Percentiles rank a stretch among this genome's conserved stretches.
phyloP scores from a whole-genome alignment of 2,888 invertebrate species.

The Lordiphosa fenestrarum region DNA sequence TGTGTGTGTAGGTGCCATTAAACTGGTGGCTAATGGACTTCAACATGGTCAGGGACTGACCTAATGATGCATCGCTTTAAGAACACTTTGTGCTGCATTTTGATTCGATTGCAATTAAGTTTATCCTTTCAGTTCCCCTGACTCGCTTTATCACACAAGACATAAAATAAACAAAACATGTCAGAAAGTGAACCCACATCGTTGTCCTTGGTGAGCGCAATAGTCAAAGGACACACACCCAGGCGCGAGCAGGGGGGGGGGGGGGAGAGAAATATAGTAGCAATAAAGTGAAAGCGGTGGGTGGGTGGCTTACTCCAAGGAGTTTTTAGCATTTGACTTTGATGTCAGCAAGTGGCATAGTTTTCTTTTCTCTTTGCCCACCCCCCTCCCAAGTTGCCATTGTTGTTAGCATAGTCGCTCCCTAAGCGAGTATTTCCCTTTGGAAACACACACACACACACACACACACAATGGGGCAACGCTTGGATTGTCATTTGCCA shows the following conservation, averaged over 20 bases:
- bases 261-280: constrained; percentile 24
- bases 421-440: constrained; percentile 30
- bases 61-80: too few relatives aligned
- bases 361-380: not conserved
- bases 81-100: too few relatives aligned
- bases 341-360: constrained; percentile 19
- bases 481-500: constrained; percentile 52
- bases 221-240: constrained; percentile 60
- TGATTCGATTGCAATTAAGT: too few relatives aligned
- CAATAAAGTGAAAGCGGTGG: constrained; percentile 34
- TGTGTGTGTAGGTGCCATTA: constrained; percentile 21
- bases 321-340: constrained; percentile 43
- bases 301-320: constrained; percentile 20
- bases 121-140: constrained; percentile 8
- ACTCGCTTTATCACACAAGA: constrained; percentile 34
- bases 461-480: constrained; percentile 36
- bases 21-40: constrained; percentile 49
- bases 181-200: constrained; percentile 19
- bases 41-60: constrained; percentile 9
- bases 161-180: constrained; percentile 40
- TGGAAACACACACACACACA: constrained; percentile 8
- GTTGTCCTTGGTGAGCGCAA: constrained; percentile 49
- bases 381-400: not conserved
- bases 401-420: constrained; percentile 35
- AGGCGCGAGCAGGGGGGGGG: not conserved